Evolutionary conservation across 92 coral and sea anemone genomes (phyloP), one percentile per base, ranked within the genome.

Genomic region (Parazoanthus swiftii): DNA sequence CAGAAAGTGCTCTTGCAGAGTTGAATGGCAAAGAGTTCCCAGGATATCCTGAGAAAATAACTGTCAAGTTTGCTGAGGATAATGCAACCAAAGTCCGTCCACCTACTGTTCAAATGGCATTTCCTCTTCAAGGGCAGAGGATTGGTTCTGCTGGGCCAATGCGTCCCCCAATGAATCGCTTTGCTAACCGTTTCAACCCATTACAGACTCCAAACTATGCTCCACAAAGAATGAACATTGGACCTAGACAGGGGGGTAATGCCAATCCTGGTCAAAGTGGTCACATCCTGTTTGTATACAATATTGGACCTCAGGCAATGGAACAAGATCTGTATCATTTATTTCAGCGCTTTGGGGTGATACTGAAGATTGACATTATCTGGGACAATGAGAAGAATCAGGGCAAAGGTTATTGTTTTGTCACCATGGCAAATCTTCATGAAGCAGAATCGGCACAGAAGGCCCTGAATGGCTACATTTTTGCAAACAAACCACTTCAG

Each of bases 321-420:
- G 92, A 95, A 74, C 92, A 92, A 75, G 91, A 91, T 68, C 85
- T 95, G n/a, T 90, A 86, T 70, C 91, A 86, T 33, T 90, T 95
- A 67, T 95, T 95, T 80, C 80, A 92, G 23, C 93, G 81, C 25
- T 93, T 79, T 86, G 98, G 98, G 23, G 82, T 81, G 29, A 88
- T 95, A 36, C 82, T 82, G 23, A 95, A 95, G 89, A 91, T 95
- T 21, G 93, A 95, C 71, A 88, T 95, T 44, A 95, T 95, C 91
- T 93, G 95, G 98, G 98, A 95, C 85, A 93, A 92, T 88, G 91
- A 79, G 67, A 93, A 91, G 74, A 85, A 91, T 20, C 92, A 91
- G 82, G 88, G 94, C 51, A 95, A 95, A 89, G 98, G 98, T 18
- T 93, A 86, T 87, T 91, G 96, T 39, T 95, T 95, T 89, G 96